Conservation (phyloP, 2,888 invertebrate species). For the Rhagophthalmus giganteus region DNA sequence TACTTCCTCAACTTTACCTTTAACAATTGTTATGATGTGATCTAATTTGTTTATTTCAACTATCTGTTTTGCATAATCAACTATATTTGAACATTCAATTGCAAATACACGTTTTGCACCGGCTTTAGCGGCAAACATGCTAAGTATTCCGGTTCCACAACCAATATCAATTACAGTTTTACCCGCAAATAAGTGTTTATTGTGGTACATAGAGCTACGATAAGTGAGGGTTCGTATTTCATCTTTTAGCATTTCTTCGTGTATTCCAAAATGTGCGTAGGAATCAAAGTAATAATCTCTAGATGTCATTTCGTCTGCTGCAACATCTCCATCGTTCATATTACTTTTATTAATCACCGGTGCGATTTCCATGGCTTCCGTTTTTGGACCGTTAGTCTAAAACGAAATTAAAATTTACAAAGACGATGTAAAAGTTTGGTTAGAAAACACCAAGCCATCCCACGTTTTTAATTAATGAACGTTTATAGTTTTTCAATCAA, state of each 20-base stretch:
- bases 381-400: slow-evolving; percentile 38
- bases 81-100: slow-evolving; percentile 98
- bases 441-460: no score
- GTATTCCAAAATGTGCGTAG: slow-evolving; percentile 99
- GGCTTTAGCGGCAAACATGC: slow-evolving; percentile 99
- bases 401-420: slow-evolving; percentile 6
- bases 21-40: slow-evolving; percentile 80
- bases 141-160: slow-evolving; percentile 97
- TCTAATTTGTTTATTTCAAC: slow-evolving; percentile 82
- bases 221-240: slow-evolving; percentile 98
- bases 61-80: slow-evolving; percentile 95
- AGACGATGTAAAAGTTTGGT: no score
- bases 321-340: slow-evolving; percentile 56
- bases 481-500: no score
- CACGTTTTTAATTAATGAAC: no score
- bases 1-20: slow-evolving; percentile 90
- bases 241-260: slow-evolving; percentile 99
- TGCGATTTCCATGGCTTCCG: slow-evolving; percentile 61
- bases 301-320: slow-evolving; percentile 97
- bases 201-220: slow-evolving; percentile 98
- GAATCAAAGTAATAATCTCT: slow-evolving; percentile 99
- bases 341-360: slow-evolving; percentile 44
- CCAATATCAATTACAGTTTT: slow-evolving; percentile 96
- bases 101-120: slow-evolving; percentile 93
- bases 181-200: slow-evolving; percentile 94